Percentiles rank a stretch among this genome's conserved stretches.
These are phyloP conservation scores for Balanococcus diminutus DNA, from an alignment of 2,888 invertebrate genomes.

Conservation along the genomic window DNA sequence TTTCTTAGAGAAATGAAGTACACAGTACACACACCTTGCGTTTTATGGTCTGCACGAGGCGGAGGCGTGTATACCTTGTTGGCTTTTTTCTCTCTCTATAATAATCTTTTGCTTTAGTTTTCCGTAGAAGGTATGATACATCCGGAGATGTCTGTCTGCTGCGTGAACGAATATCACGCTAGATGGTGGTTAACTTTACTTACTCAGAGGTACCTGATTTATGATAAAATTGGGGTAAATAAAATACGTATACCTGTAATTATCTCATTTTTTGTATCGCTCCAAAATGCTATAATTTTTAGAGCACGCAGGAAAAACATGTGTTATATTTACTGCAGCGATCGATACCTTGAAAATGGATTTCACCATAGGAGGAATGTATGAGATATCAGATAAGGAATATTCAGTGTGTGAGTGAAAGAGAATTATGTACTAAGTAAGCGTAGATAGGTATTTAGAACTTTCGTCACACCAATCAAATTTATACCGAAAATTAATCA, in stretches of 20 bases:
- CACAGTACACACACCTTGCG: neutral
- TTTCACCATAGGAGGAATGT: neutral
- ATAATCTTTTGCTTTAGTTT: neutral
- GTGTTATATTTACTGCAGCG: no score
- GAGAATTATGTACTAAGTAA: neutral
- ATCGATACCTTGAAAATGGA: neutral
- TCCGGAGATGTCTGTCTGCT: neutral
- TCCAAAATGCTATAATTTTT: no score
- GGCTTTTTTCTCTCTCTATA: neutral
- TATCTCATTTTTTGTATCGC: no score
- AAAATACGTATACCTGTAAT: no score
- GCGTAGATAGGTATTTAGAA: neutral
- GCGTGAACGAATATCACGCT: neutral
- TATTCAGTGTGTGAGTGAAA: neutral
- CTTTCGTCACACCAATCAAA: neutral
- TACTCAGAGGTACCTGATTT: neutral
- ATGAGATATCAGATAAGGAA: neutral
- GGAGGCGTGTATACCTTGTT: neutral
- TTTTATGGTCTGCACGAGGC: slow-evolving; percentile 4
- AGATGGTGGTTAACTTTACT: neutral
- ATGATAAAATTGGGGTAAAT: neutral
- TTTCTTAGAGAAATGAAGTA: neutral
- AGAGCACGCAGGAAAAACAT: no score
- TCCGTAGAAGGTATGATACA: no score
- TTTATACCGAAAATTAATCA: neutral